Conservation (phyloP, 2,113 vertebrate species). For the Sapayoa aenigma region DNA sequence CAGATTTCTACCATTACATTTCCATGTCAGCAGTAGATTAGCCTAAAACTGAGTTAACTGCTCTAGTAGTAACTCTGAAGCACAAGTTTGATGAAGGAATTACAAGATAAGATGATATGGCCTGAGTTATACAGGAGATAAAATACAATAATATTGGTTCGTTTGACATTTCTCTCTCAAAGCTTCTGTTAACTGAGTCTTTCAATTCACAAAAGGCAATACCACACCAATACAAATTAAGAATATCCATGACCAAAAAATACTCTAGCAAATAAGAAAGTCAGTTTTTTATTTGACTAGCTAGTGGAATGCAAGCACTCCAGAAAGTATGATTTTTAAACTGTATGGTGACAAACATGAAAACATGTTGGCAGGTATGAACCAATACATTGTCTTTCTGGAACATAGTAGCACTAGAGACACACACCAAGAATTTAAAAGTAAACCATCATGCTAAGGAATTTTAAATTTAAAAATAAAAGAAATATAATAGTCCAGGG, state of each 20-base stretch:
- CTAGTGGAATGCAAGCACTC: not conserved
- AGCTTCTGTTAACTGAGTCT: not conserved
- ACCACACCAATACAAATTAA: not conserved
- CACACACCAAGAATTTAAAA: not conserved
- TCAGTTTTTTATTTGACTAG: not conserved
- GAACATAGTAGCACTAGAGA: not conserved
- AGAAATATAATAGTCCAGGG: not conserved
- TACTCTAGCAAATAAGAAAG: not conserved
- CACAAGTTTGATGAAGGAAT: not conserved
- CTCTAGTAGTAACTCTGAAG: not conserved
- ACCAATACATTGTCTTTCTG: not conserved
- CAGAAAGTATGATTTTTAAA: not conserved
- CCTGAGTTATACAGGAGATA: not conserved
- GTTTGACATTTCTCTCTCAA: not conserved
- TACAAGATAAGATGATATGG: not conserved
- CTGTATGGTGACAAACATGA: not conserved
- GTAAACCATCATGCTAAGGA: not conserved
- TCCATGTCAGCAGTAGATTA: not conserved
- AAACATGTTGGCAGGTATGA: not conserved
- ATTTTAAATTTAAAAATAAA: not conserved
- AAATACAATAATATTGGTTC: not conserved
- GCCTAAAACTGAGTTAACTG: not conserved
- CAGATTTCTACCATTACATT: not conserved
- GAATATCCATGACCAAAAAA: not conserved
- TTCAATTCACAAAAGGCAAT: not conserved